Evolutionary conservation across 2,113 vertebrate species (phyloP).

Genomic region (Sylvietta virens): DNA sequence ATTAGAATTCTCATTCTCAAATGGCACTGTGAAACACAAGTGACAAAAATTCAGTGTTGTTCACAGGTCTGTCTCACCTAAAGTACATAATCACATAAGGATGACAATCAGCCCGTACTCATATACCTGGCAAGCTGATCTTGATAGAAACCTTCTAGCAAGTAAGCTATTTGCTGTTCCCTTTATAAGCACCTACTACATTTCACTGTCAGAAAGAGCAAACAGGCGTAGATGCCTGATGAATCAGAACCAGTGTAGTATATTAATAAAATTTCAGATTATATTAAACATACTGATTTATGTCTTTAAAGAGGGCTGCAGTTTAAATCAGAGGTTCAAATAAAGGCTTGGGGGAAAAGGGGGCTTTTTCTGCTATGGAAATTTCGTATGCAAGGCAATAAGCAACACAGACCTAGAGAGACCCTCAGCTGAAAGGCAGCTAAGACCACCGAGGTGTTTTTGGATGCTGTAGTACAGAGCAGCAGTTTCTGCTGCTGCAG

Average conservation of each 20-base stretch:
- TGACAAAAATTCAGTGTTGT: background rate
- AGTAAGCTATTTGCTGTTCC: background rate
- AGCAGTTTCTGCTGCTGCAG: background rate
- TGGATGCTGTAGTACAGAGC: background rate
- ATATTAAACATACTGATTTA: background rate
- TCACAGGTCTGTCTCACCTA: background rate
- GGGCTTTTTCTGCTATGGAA: background rate
- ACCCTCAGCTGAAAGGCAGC: background rate
- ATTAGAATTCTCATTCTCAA: background rate
- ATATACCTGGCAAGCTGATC: background rate
- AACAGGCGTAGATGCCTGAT: background rate
- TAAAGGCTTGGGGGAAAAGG: background rate
- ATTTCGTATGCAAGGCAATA: background rate
- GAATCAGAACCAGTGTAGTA: background rate
- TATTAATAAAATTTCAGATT: background rate
- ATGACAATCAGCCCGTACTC: background rate
- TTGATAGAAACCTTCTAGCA: background rate
- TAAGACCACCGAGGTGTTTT: background rate
- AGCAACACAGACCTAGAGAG: background rate
- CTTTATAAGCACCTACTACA: background rate
- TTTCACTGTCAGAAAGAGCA: background rate
- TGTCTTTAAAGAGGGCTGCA: background rate
- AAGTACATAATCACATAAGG: background rate
- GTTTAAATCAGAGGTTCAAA: background rate
- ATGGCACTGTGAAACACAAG: background rate